Evolutionary conservation across 2,888 invertebrate genomes (phyloP).

Genomic region (Antheraea assamensis): DNA sequence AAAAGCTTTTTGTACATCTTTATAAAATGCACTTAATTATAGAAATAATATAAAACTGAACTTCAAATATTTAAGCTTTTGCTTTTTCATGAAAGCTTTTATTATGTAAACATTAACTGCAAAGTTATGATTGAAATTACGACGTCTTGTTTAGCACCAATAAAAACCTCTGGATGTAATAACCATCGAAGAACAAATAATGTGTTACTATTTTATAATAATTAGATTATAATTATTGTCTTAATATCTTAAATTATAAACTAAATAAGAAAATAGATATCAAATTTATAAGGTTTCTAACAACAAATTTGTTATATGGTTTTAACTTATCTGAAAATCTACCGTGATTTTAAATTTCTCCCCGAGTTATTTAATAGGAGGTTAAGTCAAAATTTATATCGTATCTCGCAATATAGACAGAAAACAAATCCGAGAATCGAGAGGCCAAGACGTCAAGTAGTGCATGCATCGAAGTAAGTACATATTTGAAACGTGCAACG

Average conservation of each 20-base stretch:
- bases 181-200: background rate
- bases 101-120: too few relatives aligned
- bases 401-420: slow-evolving; percentile 39
- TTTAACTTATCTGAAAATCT: background rate
- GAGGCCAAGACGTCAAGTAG: slow-evolving; percentile 36
- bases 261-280: too few relatives aligned
- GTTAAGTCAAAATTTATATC: slow-evolving; percentile 15
- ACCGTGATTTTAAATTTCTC: background rate
- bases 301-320: background rate
- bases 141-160: background rate
- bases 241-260: too few relatives aligned
- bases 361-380: background rate
- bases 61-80: too few relatives aligned
- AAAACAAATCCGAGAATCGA: slow-evolving; percentile 44
- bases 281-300: too few relatives aligned
- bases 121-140: too few relatives aligned
- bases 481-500: slow-evolving; percentile 23
- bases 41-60: too few relatives aligned
- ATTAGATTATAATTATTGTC: background rate
- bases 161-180: background rate
- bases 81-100: too few relatives aligned
- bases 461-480: slow-evolving; percentile 42
- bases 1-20: background rate
- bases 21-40: too few relatives aligned
- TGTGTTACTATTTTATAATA: background rate